Base-by-base conservation (phyloP, 2,113 vertebrate genomes). In the Pomatorhinus ruficollis region DNA sequence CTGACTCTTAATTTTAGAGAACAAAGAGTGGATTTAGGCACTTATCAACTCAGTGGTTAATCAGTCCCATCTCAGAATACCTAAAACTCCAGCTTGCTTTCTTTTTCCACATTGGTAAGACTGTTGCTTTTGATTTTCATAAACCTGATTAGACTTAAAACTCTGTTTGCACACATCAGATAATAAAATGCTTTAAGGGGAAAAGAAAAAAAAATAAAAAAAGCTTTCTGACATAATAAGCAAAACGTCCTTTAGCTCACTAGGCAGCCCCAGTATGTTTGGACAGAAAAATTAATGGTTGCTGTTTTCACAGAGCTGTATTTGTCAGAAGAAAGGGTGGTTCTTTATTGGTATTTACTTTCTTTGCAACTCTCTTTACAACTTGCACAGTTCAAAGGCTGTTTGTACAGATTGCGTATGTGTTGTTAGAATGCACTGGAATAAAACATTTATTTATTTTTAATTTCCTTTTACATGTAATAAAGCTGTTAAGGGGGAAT, bases 381-480 rank as follows among this genome's bases (percentile, higher is more conserved):
- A 40, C 39, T 60, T 81, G 24, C 27, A 78, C 17, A 49, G 22
- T 54, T 94, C 39, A 50, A 66, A 80, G 56, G 49, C 12, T 25
- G 71, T 75, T 71, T 71, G 50, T 68, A 52, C 40, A 80, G 63
- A 60, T 40, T 59, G 19, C 39, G 35, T 44, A 31, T 79, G 6
- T 85, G n/a, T 69, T 94, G 72, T 53, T 95, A 83, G 87, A 93
- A 93, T 30, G 33, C 44, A 78, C 7, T 95, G 79, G n/a, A 94
- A 95, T 28, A 61, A 95, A 89, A 81, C 25, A 39, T 86, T 74
- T 95, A 75, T 92, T 96, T 97, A 83, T 75, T 96, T 96, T 90
- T 33, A 45, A 89, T 90, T 93, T 94, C 59, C n/a, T 72, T 91
- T 95, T 92, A 65, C 37, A 78, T 90, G 71, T 52, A 91, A 92